Evolutionary conservation across 1,140 invertebrate genomes (phyloP).

Genomic region (Plutomurus gul): DNA sequence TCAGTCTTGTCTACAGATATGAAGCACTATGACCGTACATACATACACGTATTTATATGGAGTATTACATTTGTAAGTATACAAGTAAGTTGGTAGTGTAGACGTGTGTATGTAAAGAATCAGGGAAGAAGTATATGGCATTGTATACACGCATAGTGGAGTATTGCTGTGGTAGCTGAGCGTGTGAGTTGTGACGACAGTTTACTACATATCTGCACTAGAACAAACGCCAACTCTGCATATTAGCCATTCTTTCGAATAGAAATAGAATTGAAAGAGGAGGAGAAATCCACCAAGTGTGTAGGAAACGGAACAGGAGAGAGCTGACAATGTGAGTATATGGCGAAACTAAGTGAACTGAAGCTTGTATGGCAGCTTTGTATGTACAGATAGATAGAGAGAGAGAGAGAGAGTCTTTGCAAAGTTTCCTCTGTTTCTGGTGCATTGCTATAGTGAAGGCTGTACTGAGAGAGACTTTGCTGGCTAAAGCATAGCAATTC

Average conservation of each 20-base stretch:
- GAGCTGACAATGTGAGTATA: not conserved
- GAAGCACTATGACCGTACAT: too few species aligned
- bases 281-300: constrained; percentile 20
- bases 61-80: too few species aligned
- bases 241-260: not conserved
- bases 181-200: not conserved
- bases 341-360: not conserved
- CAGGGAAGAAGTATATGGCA: too few species aligned
- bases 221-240: not conserved
- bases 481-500: not conserved
- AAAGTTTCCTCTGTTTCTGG: not conserved
- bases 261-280: not conserved
- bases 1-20: not conserved
- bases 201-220: not conserved
- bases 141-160: too few species aligned
- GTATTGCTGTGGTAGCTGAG: not conserved
- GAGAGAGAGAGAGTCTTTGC: not conserved
- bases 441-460: too few species aligned
- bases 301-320: not conserved
- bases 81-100: too few species aligned
- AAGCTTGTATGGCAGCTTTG: not conserved
- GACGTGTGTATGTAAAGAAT: not conserved
- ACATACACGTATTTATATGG: too few species aligned
- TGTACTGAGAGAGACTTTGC: too few species aligned
- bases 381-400: not conserved